Conservation (phyloP, 2,113 vertebrate species). For the Chloropsis hardwickii region DNA sequence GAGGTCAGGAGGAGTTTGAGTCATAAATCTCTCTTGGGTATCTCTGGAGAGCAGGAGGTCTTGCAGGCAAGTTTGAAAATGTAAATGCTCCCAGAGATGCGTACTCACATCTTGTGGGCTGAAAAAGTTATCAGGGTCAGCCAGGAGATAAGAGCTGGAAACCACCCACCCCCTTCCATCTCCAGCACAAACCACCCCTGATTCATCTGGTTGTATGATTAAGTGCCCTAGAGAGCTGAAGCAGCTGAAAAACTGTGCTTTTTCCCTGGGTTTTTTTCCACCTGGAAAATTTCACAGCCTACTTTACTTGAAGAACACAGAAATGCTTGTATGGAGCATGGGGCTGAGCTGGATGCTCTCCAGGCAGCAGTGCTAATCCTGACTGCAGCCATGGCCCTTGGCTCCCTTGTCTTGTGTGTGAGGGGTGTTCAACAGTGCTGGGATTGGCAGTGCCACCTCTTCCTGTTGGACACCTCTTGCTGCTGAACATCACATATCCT, state of each 20-base stretch:
- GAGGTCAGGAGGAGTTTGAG: neutral
- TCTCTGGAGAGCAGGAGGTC: neutral
- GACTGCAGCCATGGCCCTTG: neutral
- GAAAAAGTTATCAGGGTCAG: neutral
- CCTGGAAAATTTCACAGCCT: neutral
- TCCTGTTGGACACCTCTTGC: neutral
- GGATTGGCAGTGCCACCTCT: neutral
- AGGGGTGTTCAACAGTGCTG: neutral
- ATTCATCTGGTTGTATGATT: neutral
- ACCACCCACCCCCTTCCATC: neutral
- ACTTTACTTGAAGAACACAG: neutral
- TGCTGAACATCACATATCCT: neutral
- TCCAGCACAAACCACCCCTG: neutral
- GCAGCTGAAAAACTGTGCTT: neutral
- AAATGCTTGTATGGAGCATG: neutral
- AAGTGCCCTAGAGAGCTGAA: neutral
- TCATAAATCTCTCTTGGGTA: neutral
- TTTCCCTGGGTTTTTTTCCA: neutral
- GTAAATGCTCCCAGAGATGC: neutral
- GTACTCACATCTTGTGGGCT: accelerated
- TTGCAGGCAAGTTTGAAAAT: neutral
- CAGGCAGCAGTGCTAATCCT: neutral
- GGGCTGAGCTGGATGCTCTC: neutral
- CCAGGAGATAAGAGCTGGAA: neutral
- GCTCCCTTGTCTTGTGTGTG: neutral